A percentile compares a stretch with the other conserved stretches of the same genome.
phyloP scores from a whole-genome alignment of 2,888 invertebrate genomes.

The Rutpela maculata region DNA sequence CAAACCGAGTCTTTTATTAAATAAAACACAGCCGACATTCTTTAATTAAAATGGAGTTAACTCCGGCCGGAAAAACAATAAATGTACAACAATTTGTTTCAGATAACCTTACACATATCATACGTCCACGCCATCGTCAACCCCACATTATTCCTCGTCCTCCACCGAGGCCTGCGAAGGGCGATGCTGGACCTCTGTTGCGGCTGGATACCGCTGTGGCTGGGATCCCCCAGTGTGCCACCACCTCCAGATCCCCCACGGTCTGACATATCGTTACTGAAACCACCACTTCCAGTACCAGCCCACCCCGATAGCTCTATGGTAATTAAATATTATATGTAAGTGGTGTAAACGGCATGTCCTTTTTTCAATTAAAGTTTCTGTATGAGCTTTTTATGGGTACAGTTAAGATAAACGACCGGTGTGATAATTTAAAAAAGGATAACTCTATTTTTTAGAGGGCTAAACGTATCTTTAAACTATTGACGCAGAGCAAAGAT shows the following conservation, averaged over 20 bases:
- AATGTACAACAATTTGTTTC: constrained; percentile 67
- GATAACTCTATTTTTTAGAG: not conserved
- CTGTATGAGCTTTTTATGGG: not conserved
- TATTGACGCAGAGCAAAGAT: no score
- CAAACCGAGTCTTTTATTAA: not conserved
- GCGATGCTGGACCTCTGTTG: constrained; percentile 86
- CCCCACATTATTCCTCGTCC: constrained; percentile 86
- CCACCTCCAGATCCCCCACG: constrained; percentile 79
- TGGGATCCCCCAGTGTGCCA: constrained; percentile 74
- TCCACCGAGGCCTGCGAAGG: constrained; percentile 85
- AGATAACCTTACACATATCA: constrained; percentile 91
- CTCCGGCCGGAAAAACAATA: not conserved
- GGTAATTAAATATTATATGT: constrained; percentile 77
- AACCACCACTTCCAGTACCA: constrained; percentile 77
- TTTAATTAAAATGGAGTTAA: constrained; percentile 9
- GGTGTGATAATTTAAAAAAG: not conserved
- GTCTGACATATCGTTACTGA: constrained; percentile 77
- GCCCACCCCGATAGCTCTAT: constrained; percentile 75
- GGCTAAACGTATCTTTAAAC: no score
- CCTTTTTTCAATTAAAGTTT: constrained; percentile 41
- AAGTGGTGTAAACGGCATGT: constrained; percentile 72
- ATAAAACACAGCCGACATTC: not conserved
- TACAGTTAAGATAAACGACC: not conserved
- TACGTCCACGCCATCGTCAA: constrained; percentile 92
- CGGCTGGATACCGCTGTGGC: constrained; percentile 76